Evolutionary conservation across 2,888 invertebrate genomes (phyloP).

Genomic region (Cremastobaeus sp.): DNA sequence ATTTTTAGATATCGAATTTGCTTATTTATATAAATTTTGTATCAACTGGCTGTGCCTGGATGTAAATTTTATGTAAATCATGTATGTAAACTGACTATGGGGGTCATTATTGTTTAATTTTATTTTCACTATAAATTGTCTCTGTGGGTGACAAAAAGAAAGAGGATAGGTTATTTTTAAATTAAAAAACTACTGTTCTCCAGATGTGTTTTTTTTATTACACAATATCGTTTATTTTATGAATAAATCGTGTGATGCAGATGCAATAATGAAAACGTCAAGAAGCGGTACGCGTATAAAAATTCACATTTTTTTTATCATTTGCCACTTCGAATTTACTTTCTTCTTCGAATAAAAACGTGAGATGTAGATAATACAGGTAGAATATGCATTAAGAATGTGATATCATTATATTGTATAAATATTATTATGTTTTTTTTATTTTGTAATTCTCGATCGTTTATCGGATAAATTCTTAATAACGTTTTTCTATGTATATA

Average conservation of each 20-base stretch:
- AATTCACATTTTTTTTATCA: slow-evolving; percentile 76
- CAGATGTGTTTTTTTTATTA: slow-evolving; percentile 62
- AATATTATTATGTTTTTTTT: slow-evolving; percentile 70
- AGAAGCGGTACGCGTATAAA: slow-evolving; percentile 78
- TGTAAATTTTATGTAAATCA: too few species aligned
- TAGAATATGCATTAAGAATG: slow-evolving; percentile 70
- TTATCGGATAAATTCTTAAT: slow-evolving; percentile 62
- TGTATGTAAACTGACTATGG: too few species aligned
- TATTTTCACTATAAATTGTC: too few species aligned
- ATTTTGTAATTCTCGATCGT: slow-evolving; percentile 52
- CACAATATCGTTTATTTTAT: slow-evolving; percentile 76
- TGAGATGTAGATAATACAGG: slow-evolving; percentile 71
- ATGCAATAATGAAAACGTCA: slow-evolving; percentile 79
- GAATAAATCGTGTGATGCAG: slow-evolving; percentile 79
- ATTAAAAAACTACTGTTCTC: too few species aligned
- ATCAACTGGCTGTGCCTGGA: too few species aligned
- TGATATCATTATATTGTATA: slow-evolving; percentile 70
- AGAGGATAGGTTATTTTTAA: too few species aligned
- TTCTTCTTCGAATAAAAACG: slow-evolving; percentile 73
- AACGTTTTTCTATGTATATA: slow-evolving; percentile 62
- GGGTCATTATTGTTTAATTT: too few species aligned
- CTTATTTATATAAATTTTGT: too few species aligned
- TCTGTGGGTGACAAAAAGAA: too few species aligned
- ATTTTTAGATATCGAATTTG: too few species aligned
- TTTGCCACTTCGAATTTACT: slow-evolving; percentile 64